Evolutionary conservation across 2,797 vertebrate species (phyloP).

Genomic region (Eremophila alpestris): DNA sequence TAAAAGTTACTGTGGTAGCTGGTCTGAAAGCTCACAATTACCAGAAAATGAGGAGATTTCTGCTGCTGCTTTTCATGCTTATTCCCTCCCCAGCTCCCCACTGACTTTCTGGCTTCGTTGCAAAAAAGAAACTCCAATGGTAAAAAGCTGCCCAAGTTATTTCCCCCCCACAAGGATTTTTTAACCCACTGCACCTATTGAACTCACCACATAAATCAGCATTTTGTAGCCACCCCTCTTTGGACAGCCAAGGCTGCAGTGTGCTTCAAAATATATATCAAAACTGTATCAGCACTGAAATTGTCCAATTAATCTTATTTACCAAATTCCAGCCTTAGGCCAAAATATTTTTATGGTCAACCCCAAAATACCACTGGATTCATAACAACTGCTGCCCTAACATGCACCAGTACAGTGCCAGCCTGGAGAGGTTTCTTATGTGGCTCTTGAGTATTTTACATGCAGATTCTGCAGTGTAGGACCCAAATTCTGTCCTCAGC

Average conservation of each 20-base stretch:
- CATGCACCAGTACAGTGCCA: background rate
- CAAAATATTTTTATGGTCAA: background rate
- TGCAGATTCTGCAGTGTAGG: background rate
- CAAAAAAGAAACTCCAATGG: background rate
- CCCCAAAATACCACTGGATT: background rate
- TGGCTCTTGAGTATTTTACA: background rate
- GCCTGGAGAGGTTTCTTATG: background rate
- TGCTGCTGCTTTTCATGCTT: background rate
- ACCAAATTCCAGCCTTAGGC: background rate
- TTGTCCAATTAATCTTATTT: background rate
- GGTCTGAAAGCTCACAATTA: background rate
- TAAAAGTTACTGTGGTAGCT: background rate
- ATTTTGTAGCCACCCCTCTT: background rate
- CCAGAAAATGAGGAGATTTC: background rate
- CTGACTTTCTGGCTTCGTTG: background rate
- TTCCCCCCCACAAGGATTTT: rapidly evolving
- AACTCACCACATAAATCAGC: background rate
- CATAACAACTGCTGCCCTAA: background rate
- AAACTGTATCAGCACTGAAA: background rate
- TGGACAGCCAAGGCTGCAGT: background rate
- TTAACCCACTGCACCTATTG: rapidly evolving
- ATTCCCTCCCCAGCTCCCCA: background rate
- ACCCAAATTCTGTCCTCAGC: background rate
- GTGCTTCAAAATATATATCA: background rate
- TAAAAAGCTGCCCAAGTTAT: background rate